phyloP scores from a whole-genome alignment of 1,140 invertebrate genomes.

The Meloidogyne floridensis region DNA sequence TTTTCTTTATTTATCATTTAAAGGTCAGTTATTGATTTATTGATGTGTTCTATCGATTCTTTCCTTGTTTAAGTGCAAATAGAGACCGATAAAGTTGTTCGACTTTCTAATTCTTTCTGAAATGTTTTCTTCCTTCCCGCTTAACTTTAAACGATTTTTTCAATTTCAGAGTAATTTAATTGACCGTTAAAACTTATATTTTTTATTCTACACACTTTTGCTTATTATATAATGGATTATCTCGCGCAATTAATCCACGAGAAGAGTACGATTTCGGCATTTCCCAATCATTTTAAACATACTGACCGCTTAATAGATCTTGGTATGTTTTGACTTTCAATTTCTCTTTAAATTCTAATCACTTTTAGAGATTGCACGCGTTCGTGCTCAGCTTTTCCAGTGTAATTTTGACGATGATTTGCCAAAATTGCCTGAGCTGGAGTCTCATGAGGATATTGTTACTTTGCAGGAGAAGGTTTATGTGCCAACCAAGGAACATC shows the following conservation, averaged over 20 bases:
- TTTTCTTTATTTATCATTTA: neutral
- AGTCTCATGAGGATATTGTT: slow-evolving; percentile 78
- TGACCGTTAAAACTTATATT: neutral
- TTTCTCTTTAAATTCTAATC: slow-evolving; percentile 11
- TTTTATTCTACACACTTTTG: neutral
- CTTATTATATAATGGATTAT: slow-evolving; percentile 26
- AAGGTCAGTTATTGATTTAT: no score
- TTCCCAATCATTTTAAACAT: slow-evolving; percentile 40
- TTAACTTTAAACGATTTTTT: no score
- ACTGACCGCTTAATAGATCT: slow-evolving; percentile 43
- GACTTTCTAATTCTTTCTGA: no score
- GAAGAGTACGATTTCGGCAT: slow-evolving; percentile 20
- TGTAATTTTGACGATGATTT: slow-evolving; percentile 93
- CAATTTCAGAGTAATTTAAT: neutral
- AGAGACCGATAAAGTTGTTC: no score
- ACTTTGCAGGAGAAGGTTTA: slow-evolving; percentile 97
- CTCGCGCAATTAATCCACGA: slow-evolving; percentile 34
- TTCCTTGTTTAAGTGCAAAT: no score
- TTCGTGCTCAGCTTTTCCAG: slow-evolving; percentile 93
- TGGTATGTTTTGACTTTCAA: slow-evolving; percentile 27
- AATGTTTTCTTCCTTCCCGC: no score
- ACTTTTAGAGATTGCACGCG: slow-evolving; percentile 91
- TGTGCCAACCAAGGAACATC: slow-evolving; percentile 98
- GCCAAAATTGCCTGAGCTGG: slow-evolving; percentile 85
- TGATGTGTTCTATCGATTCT: no score